Evolutionary conservation across 1,140 invertebrate genomes (phyloP).

Genomic region (Magallana ariakensis): DNA sequence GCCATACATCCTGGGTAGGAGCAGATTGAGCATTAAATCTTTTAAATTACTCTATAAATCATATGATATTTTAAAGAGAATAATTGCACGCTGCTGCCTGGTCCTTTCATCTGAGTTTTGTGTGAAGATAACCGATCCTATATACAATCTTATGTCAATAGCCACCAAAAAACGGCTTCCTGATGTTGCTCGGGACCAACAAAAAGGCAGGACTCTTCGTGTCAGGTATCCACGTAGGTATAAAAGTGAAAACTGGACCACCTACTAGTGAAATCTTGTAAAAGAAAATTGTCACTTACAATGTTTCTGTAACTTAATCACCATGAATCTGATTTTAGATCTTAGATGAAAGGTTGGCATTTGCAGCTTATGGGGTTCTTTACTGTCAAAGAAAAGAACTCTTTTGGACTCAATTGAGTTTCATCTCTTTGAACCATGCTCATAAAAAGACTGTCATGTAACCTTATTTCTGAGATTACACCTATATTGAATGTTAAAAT

Average conservation of each 20-base stretch:
- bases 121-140: constrained; percentile 33
- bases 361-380: no score
- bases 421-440: no score
- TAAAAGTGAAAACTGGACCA: neutral
- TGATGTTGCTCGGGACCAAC: constrained; percentile 1
- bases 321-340: no score
- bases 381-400: no score
- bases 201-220: neutral
- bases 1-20: constrained; percentile 35
- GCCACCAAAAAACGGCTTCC: neutral
- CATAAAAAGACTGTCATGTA: no score
- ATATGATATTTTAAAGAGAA: constrained; percentile 44
- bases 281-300: neutral
- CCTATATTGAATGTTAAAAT: no score
- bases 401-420: no score
- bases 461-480: no score
- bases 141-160: constrained; percentile 33
- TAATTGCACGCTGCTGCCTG: constrained; percentile 34
- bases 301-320: no score
- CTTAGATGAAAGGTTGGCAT: no score
- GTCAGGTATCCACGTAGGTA: neutral
- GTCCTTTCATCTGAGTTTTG: constrained; percentile 37
- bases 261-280: neutral
- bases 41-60: constrained; percentile 42
- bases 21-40: constrained; percentile 40